Conservation (phyloP, 2,113 vertebrate genomes). For the Zeus faber region DNA sequence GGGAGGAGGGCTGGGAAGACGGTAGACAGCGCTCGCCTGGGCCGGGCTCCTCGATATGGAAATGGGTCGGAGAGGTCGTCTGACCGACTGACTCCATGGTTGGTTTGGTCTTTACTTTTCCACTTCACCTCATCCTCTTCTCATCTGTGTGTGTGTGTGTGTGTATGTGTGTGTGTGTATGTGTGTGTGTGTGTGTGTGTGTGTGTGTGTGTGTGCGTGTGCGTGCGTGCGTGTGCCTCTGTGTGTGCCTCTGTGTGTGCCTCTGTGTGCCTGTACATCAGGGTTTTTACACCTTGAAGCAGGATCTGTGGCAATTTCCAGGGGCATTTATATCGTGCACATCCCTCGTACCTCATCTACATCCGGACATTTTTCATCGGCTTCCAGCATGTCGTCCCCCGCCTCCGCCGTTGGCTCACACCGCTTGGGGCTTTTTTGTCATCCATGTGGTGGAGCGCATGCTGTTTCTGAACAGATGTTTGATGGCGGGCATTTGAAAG, state of each 20-base stretch:
- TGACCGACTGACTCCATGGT: constrained; percentile 72
- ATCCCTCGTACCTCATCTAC: constrained; percentile 13
- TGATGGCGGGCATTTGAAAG: constrained; percentile 36
- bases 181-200: constrained; percentile 13
- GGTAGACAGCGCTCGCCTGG: constrained; percentile 21
- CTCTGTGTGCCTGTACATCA: no score
- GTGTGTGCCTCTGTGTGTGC: neutral
- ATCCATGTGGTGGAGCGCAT: constrained; percentile 3
- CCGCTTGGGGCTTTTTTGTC: constrained; percentile 40
- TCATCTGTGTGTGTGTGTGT: constrained; percentile 32
- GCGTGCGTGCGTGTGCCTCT: constrained; percentile 16
- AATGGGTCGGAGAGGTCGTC: constrained; percentile 8
- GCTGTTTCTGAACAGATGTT: constrained; percentile 42
- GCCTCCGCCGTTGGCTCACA: constrained; percentile 21
- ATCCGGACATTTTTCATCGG: constrained; percentile 37
- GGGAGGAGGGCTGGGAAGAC: no score
- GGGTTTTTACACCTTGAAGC: constrained; percentile 8
- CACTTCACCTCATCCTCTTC: constrained; percentile 40
- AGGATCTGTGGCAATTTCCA: constrained; percentile 36
- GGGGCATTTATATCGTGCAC: neutral
- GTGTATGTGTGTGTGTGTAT: constrained; percentile 11
- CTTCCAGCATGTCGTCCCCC: constrained; percentile 48
- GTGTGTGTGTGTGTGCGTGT: constrained; percentile 13
- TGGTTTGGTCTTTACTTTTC: constrained; percentile 72
- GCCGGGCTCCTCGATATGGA: constrained; percentile 69